Conservation (phyloP, 2,797 vertebrate genomes). For the Todus mexicanus region DNA sequence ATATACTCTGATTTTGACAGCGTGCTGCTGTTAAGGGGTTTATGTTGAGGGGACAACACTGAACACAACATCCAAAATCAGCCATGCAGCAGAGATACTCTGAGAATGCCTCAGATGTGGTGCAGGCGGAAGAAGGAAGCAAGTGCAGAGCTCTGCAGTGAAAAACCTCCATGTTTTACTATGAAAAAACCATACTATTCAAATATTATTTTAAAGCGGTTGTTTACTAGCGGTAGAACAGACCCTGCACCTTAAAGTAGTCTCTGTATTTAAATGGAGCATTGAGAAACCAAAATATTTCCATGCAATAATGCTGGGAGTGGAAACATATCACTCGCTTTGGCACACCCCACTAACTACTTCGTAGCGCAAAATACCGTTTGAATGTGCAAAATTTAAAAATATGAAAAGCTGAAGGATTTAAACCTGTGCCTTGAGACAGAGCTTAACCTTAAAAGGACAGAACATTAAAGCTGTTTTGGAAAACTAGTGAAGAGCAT, state of each 20-base stretch:
- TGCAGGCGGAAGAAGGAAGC: too few species aligned
- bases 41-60: not conserved
- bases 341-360: not conserved
- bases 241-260: not conserved
- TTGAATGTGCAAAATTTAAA: not conserved
- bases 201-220: not conserved
- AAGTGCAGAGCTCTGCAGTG: not conserved
- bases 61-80: not conserved
- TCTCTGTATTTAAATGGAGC: not conserved
- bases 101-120: not conserved
- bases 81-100: not conserved
- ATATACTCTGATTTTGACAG: rapidly evolving
- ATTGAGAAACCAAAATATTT: not conserved
- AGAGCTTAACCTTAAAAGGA: constrained; percentile 39
- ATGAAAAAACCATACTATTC: not conserved
- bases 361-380: not conserved
- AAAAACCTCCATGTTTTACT: not conserved
- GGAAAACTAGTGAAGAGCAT: not conserved
- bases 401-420: not conserved
- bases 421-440: not conserved
- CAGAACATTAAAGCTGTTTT: constrained; percentile 4
- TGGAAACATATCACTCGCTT: not conserved
- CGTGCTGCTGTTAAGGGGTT: rapidly evolving
- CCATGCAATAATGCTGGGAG: not conserved
- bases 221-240: not conserved